Evolutionary conservation across 2,888 invertebrate species (phyloP).

Genomic region (Palloptera scutellata): DNA sequence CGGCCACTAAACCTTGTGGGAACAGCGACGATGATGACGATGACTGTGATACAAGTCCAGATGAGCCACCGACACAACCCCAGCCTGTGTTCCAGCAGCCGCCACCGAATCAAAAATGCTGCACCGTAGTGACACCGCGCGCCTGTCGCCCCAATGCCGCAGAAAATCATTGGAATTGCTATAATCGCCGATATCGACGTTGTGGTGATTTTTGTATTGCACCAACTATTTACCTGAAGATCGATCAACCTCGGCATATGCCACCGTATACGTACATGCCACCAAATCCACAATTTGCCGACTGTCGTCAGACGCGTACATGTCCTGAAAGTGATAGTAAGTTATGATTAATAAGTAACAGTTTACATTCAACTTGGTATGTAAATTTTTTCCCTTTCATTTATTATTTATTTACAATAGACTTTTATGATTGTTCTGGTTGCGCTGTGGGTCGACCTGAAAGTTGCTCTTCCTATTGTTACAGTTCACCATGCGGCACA

Average conservation of each 20-base stretch:
- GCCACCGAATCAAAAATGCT: slow-evolving; percentile 45
- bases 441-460: slow-evolving; percentile 39
- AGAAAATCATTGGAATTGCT: slow-evolving; percentile 48
- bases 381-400: not conserved
- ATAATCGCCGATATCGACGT: slow-evolving; percentile 43
- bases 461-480: slow-evolving; percentile 50
- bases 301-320: slow-evolving; percentile 33
- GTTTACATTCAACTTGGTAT: not conserved
- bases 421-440: slow-evolving; percentile 51
- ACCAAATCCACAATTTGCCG: slow-evolving; percentile 38
- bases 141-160: slow-evolving; percentile 41
- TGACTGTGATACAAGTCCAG: slow-evolving; percentile 19
- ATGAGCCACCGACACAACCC: not conserved
- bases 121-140: slow-evolving; percentile 51
- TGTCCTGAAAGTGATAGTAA: slow-evolving; percentile 42
- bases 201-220: slow-evolving; percentile 53
- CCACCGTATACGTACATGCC: slow-evolving; percentile 42
- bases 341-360: not conserved
- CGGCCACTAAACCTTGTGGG: slow-evolving; percentile 13
- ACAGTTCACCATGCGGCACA: slow-evolving; percentile 43
- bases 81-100: no score
- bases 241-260: slow-evolving; percentile 31
- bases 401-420: slow-evolving; percentile 29
- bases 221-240: slow-evolving; percentile 46
- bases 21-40: slow-evolving; percentile 10